phyloP scores from a whole-genome alignment of 1,140 invertebrate species.

The Aphelenchoides avenae region DNA sequence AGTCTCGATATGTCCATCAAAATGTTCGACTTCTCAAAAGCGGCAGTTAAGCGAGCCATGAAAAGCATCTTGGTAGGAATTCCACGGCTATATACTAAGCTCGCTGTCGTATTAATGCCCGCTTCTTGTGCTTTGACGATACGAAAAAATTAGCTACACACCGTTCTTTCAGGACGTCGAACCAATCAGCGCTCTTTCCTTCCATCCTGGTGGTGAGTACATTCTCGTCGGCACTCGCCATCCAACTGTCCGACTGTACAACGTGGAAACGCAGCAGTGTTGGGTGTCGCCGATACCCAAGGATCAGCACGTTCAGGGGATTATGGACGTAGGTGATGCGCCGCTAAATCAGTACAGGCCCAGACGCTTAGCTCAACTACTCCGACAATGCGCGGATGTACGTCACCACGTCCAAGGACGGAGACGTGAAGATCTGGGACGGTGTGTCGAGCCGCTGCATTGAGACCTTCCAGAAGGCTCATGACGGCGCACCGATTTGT shows the following conservation, averaged over 20 bases:
- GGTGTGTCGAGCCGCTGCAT: constrained; percentile 74
- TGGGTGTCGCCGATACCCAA: constrained; percentile 83
- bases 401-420: constrained; percentile 84
- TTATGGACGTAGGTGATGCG: constrained; percentile 72
- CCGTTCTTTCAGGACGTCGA: constrained; percentile 72
- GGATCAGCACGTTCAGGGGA: constrained; percentile 81
- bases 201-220: constrained; percentile 91
- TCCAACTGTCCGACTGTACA: constrained; percentile 82
- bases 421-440: constrained; percentile 74
- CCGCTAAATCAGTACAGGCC: constrained; percentile 13
- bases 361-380: constrained; percentile 67
- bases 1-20: constrained; percentile 88
- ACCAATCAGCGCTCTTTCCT: constrained; percentile 78
- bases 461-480: constrained; percentile 85
- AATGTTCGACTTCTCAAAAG: constrained; percentile 94
- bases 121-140: constrained; percentile 13
- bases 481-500: constrained; percentile 88
- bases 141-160: constrained; percentile 15
- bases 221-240: constrained; percentile 87
- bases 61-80: constrained; percentile 65
- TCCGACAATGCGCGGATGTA: constrained; percentile 66
- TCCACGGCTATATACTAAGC: too few relatives aligned
- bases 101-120: background rate
- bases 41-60: constrained; percentile 93
- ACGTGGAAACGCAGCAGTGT: constrained; percentile 85